A percentile compares a stretch with the other conserved stretches of the same genome.
phyloP scores from a whole-genome alignment of 1,140 invertebrate species.

The Chelonus insularis region DNA sequence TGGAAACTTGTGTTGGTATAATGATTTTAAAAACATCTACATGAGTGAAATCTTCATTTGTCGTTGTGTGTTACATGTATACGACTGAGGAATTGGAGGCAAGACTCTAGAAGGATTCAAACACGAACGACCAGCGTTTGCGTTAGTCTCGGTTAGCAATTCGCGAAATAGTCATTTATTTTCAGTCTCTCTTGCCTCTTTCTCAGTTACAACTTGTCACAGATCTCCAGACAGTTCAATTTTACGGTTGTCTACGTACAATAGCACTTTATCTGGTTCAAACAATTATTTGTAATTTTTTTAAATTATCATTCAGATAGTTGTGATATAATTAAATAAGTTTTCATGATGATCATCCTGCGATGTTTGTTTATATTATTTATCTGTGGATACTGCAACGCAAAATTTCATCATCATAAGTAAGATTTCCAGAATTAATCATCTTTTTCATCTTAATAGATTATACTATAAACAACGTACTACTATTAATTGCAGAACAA shows the following conservation, averaged over 20 bases:
- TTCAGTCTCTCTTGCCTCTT: neutral
- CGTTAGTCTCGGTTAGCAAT: conserved; percentile 5
- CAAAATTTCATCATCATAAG: no score
- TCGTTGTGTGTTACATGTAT: neutral
- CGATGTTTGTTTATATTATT: no score
- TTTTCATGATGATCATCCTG: no score
- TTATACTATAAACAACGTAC: no score
- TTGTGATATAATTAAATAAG: no score
- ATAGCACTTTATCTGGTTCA: no score
- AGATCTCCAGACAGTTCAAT: neutral
- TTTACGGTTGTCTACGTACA: conserved; percentile 7
- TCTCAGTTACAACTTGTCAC: neutral
- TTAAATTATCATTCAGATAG: no score
- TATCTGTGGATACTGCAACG: no score
- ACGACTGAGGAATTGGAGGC: neutral
- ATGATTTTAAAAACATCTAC: neutral
- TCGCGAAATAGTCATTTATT: neutral
- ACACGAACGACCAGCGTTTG: neutral
- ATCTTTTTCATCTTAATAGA: no score
- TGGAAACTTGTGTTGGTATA: neutral
- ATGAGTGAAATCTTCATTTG: neutral
- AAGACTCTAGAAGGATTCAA: conserved; percentile 1
- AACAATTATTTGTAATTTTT: no score
- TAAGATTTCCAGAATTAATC: no score
- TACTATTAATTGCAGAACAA: neutral